Evolutionary conservation across 1,140 invertebrate species (phyloP), one percentile per base, ranked within the genome.

Genomic region (Mactra quadrangularis): DNA sequence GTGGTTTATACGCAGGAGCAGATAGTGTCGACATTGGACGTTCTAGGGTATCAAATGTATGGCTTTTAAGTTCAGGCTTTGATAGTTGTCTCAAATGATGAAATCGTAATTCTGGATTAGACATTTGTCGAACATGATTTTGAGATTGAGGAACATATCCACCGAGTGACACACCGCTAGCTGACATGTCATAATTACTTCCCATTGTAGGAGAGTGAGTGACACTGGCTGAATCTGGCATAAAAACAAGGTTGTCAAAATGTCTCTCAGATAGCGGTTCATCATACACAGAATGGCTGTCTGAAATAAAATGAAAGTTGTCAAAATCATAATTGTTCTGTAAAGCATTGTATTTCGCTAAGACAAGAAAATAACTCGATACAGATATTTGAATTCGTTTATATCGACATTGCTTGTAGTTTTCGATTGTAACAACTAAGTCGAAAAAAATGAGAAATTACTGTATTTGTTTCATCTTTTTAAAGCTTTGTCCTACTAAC

Each of bases 1-100:
- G 22, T 45, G 45, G 55, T 31, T 52, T 60, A 31, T 50, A 60
- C 19, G 57, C 57, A 4, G 74, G 74, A 7, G 59, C 59, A 19
- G 74, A 76, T n/a, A 62, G 17, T 41, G 57, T 60, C 1, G 74
- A 76, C 29, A 11, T n/a, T 0, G 74, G 74, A 3, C 74, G 38
- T 33, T 76, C 74, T 1, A 76, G 45, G 1, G 74, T 62, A 50
- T 27, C 22, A 55, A 72, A 72, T 31, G 25, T 29, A 22, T 57
- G 29, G 52, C 31, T 55, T 35, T 45, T 1, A 1, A 72, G 70
- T 35, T 78, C 76, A 6, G 38, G 47, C 22, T 78, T 68, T 38
- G 76, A 78, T 22, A 33, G 29, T 29, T 78, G 76, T 53, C 76
- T 17, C 1, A 52, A n/a, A 78, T 55, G 60, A 29, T 68, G 60